Evolutionary conservation across 2,888 invertebrate genomes (phyloP), one percentile per base, ranked within the genome.

Genomic region (Tipula confusa): DNA sequence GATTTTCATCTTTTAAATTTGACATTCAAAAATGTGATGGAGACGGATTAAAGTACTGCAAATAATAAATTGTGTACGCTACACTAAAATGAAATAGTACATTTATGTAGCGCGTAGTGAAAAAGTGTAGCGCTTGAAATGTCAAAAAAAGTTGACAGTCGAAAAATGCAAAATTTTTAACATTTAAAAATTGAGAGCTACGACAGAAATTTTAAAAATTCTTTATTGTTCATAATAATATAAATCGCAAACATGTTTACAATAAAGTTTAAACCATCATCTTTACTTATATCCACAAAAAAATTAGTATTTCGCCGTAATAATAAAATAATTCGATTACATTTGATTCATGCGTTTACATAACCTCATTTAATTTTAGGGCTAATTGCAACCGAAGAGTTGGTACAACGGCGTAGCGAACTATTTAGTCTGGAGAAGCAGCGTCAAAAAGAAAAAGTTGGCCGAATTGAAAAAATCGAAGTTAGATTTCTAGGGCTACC

Each of bases 391-490:
- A 91, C 90, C 82, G 90, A 90, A 83, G 92, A 92, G 84, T 91
- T 91, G 13, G 89, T 90, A 83, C 90, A 91, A 83, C 90, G 92
- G 29, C 93, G 94, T 84, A 93, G 93, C 89, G 91, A 93, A 83
- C 87, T 98, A 13, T 98, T 98, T 87, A 90, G 92, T 2, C 88
- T 93, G 79, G 98, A 98, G 88, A 92, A 93, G 87, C 92, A 93
- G 85, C 91, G 94, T 0, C 97, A 98, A 88, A 88, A 89, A 80
- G 92, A 93, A 36, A 90, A 92, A 13, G 91, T 98, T 9, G 96
- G 97, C 0, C 91, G 98, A 87, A 91, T 98, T 84, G 97, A 98
- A 87, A 98, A 98, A 91, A 97, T 98, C 84, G 93, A 95, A 89
- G 95, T 98, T 0, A 92, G 93, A 84, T 96, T 95, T 88, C 91